Percentiles rank a stretch among this genome's conserved stretches.
These are phyloP conservation scores for Leucoraja ocellata DNA, from an alignment of 2,797 vertebrate species.

Conservation along the genomic window DNA sequence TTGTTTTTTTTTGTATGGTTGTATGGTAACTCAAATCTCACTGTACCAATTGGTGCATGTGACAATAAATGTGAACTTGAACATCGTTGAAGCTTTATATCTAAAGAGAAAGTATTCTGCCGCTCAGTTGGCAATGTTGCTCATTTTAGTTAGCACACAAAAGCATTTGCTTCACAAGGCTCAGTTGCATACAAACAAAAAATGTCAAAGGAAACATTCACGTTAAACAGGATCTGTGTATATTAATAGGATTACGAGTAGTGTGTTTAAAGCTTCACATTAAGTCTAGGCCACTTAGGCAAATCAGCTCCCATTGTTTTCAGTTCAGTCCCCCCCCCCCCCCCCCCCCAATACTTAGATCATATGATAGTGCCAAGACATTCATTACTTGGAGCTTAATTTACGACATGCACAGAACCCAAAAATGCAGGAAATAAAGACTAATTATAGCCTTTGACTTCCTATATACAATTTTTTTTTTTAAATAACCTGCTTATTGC, in stretches of 20 bases:
- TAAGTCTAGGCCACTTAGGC: not conserved
- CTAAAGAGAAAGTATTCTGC: not conserved
- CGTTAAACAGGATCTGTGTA: not conserved
- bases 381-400: not conserved
- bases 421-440: not conserved
- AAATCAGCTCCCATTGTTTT: not conserved
- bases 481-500: not conserved
- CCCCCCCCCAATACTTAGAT: not conserved
- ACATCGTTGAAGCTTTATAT: not conserved
- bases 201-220: not conserved
- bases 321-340: not conserved
- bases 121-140: not conserved
- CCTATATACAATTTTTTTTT: not conserved
- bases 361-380: not conserved
- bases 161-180: not conserved
- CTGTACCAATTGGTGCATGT: too few relatives aligned
- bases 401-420: not conserved
- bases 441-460: slow-evolving; percentile 12
- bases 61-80: too few relatives aligned
- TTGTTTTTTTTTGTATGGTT: too few relatives aligned
- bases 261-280: not conserved
- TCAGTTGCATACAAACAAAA: not conserved
- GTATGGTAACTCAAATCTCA: too few relatives aligned
- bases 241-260: not conserved
- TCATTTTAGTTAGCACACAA: not conserved